These are phyloP conservation scores for Poeciliopsis retropinna DNA, from an alignment of 2,113 vertebrate species.

Conservation along the genomic window DNA sequence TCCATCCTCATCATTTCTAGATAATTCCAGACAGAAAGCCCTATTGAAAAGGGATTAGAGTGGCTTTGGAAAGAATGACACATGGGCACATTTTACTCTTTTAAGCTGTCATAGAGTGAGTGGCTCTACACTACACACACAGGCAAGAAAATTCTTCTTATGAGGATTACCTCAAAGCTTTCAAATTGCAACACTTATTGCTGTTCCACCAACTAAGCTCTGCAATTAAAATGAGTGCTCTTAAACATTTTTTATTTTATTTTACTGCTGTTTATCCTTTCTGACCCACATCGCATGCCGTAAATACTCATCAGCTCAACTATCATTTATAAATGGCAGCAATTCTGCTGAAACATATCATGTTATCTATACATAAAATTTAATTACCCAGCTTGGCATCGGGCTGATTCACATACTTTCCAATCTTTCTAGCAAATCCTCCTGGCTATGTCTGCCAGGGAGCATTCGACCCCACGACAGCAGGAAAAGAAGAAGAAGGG, in stretches of 20 bases:
- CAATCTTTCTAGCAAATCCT: conserved; percentile 44
- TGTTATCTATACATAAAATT: conserved; percentile 5
- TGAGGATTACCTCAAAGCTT: conserved; percentile 52
- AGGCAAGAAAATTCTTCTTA: conserved; percentile 48
- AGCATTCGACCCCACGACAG: conserved; percentile 58
- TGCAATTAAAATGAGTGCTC: conserved; percentile 31
- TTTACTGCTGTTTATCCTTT: conserved; percentile 19
- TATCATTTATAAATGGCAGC: not conserved
- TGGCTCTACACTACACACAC: conserved; percentile 42
- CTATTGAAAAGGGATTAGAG: conserved; percentile 47
- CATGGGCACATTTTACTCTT: conserved; percentile 53
- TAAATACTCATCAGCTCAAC: conserved; percentile 15
- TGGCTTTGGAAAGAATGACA: conserved; percentile 56
- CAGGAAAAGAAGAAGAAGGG: conserved; percentile 58
- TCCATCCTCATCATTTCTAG: conserved; percentile 49
- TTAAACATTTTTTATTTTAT: conserved; percentile 26
- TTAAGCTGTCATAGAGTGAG: conserved; percentile 61
- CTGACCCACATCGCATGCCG: conserved; percentile 1
- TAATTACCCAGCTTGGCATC: conserved; percentile 17
- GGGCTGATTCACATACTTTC: conserved; percentile 20
- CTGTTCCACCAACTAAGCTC: conserved; percentile 22
- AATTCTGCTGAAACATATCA: not conserved
- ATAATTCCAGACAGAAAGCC: conserved; percentile 46
- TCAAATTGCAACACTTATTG: conserved; percentile 35
- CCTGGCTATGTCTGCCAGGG: conserved; percentile 28